Percentiles rank a stretch among this genome's conserved stretches.
Evolutionary conservation across 2,888 invertebrate genomes (phyloP).

Genomic region (Heliconius aoede): DNA sequence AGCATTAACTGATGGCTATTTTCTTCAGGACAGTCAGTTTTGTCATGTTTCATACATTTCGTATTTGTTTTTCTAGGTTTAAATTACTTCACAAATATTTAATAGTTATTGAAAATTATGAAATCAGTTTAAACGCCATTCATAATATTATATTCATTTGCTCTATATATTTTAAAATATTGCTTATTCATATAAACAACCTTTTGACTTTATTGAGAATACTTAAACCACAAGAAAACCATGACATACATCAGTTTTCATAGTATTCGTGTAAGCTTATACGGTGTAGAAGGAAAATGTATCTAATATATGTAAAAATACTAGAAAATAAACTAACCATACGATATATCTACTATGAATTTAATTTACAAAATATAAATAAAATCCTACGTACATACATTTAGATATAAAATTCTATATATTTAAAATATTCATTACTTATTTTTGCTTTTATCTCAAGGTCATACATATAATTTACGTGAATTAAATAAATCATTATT

Average conservation of each 20-base stretch:
- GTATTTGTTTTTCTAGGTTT: not conserved
- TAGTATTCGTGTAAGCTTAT: conserved; percentile 25
- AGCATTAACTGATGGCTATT: conserved; percentile 26
- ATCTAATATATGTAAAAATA: not conserved
- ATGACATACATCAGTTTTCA: conserved; percentile 35
- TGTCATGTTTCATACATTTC: conserved; percentile 30
- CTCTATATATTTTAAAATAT: not conserved
- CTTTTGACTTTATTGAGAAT: conserved; percentile 16
- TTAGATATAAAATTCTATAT: not conserved
- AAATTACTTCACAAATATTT: not conserved
- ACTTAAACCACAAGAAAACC: conserved; percentile 31
- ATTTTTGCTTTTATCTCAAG: not conserved
- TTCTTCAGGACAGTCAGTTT: not conserved
- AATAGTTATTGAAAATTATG: not conserved
- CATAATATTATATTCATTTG: not conserved
- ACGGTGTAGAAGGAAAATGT: conserved; percentile 25
- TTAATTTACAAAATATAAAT: not conserved
- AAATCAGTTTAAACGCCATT: not conserved
- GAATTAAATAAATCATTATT: not conserved
- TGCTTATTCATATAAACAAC: conserved; percentile 3
- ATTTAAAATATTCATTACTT: not conserved
- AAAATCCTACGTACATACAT: not conserved
- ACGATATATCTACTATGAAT: not conserved
- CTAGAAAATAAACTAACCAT: not conserved
- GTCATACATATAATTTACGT: not conserved